A percentile compares a stretch with the other conserved stretches of the same genome.
Conservation (phyloP, 2,797 vertebrate genomes). For the Artibeus jamaicensis region DNA sequence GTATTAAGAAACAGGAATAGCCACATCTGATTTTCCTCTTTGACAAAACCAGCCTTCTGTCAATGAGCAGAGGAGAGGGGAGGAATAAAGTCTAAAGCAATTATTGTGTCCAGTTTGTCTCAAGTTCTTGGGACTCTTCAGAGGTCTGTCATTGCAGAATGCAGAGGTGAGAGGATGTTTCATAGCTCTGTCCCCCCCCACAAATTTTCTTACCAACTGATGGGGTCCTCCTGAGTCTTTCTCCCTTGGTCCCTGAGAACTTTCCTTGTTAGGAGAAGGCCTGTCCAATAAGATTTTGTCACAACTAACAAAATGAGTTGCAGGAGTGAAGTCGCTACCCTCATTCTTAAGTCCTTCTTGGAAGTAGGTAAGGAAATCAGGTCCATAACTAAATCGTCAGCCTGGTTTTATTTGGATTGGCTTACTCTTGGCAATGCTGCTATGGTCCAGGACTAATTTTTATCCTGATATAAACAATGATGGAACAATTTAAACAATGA, state of each 20-base stretch:
- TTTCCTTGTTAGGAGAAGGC: background rate
- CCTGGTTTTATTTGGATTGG: constrained; percentile 21
- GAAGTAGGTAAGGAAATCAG: background rate
- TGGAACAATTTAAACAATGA: background rate
- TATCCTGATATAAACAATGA: background rate
- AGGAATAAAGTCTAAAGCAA: background rate
- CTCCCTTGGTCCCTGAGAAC: background rate
- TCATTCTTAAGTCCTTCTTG: background rate
- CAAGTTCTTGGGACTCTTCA: background rate
- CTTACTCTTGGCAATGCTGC: background rate
- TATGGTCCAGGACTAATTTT: constrained; percentile 7
- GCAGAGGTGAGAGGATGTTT: background rate
- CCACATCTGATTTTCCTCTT: background rate
- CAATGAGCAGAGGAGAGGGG: background rate
- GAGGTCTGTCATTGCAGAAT: background rate
- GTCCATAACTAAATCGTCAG: background rate
- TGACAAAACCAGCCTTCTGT: background rate
- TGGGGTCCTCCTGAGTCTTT: background rate
- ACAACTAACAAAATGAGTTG: background rate
- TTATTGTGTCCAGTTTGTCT: background rate
- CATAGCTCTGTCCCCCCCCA: background rate
- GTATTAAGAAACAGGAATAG: background rate
- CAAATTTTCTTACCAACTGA: background rate
- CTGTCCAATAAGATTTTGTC: background rate
- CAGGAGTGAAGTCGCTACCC: background rate